Evolutionary conservation across 2,797 vertebrate genomes (phyloP).

Genomic region (Onychomys torridus): DNA sequence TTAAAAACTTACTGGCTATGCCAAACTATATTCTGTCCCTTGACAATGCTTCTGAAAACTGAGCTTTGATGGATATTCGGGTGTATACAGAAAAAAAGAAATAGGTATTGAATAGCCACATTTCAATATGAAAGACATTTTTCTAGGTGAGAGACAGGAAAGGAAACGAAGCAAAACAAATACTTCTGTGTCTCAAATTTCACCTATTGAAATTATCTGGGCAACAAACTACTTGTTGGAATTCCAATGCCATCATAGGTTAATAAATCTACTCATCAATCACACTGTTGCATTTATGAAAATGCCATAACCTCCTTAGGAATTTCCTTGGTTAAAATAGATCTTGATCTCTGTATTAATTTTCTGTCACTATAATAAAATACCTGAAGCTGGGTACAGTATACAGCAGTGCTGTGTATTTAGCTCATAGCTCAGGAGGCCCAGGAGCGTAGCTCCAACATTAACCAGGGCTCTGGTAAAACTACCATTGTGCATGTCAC

Average conservation of each 20-base stretch:
- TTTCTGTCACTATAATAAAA: not conserved
- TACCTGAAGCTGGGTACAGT: not conserved
- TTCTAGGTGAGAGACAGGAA: not conserved
- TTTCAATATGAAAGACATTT: not conserved
- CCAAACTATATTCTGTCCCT: not conserved
- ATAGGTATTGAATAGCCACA: not conserved
- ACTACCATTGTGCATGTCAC: not conserved
- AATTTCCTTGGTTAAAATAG: not conserved
- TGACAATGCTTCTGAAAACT: slow-evolving; percentile 25
- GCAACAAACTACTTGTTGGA: not conserved
- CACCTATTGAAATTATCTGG: not conserved
- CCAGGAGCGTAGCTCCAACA: not conserved
- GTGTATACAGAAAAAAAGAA: not conserved
- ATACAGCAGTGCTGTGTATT: not conserved
- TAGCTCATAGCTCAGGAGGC: not conserved
- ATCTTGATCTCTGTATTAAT: not conserved
- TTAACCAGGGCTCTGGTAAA: not conserved
- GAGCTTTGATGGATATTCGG: not conserved
- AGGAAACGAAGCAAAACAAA: not conserved
- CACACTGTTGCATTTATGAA: not conserved
- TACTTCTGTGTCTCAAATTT: not conserved
- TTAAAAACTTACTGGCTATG: not conserved
- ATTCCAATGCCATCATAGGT: not conserved
- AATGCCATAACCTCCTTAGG: not conserved
- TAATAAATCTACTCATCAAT: not conserved